These are phyloP conservation scores for Platalea minor DNA, from an alignment of 2,797 vertebrate genomes.

Conservation along the genomic window DNA sequence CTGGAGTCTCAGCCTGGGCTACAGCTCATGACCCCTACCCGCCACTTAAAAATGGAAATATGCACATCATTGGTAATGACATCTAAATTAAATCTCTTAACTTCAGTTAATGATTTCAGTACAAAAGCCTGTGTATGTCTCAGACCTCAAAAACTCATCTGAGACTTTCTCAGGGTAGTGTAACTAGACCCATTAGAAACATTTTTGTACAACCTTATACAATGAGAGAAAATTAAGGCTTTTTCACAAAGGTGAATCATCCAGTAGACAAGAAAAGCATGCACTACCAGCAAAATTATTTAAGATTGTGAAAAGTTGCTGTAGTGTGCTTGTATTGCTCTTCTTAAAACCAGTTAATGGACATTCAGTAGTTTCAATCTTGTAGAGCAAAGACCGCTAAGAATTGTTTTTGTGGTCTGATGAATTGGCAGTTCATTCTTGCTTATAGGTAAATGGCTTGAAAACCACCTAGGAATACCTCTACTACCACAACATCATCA, in stretches of 20 bases:
- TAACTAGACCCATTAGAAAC: neutral
- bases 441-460: neutral
- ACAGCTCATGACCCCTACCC: slow-evolving; percentile 53
- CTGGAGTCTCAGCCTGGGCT: slow-evolving; percentile 76
- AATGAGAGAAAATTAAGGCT: neutral
- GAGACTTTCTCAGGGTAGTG: neutral
- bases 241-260: neutral
- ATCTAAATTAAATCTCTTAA: neutral
- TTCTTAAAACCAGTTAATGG: neutral
- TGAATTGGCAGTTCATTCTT: neutral
- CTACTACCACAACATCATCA: neutral
- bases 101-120: neutral
- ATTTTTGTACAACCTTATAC: neutral
- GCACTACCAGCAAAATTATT: neutral
- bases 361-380: neutral
- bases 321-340: neutral
- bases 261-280: neutral
- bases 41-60: slow-evolving; percentile 82
- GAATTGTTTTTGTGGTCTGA: neutral
- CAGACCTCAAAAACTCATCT: neutral
- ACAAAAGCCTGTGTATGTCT: neutral
- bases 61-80: slow-evolving; percentile 78
- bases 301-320: neutral
- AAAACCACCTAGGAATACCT: neutral
- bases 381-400: neutral